phyloP scores from a whole-genome alignment of 2,888 invertebrate genomes.

The Colostygia pectinataria region DNA sequence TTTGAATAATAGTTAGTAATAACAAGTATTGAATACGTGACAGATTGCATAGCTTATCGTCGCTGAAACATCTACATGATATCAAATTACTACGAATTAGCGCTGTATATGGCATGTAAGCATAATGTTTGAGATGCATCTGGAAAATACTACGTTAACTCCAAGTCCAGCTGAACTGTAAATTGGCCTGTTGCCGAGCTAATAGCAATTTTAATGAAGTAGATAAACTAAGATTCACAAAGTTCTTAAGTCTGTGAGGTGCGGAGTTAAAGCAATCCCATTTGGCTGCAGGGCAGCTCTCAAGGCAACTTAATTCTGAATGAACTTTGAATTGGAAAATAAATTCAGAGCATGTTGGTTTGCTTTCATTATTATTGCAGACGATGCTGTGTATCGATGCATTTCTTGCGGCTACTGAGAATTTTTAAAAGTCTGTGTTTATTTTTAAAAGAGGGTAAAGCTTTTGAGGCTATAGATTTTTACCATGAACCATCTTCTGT shows the following conservation, averaged over 20 bases:
- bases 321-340: conserved; percentile 69
- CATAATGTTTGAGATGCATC: no score
- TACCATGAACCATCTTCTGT: no score
- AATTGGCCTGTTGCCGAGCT: conserved; percentile 23
- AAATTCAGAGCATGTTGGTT: conserved; percentile 59
- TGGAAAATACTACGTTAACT: background rate
- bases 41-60: no score
- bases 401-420: conserved; percentile 31
- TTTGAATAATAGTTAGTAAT: no score
- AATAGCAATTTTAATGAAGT: conserved; percentile 24
- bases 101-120: no score
- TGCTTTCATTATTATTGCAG: conserved; percentile 57
- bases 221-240: conserved; percentile 22
- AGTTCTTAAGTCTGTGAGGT: conserved; percentile 49
- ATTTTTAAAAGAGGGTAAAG: background rate
- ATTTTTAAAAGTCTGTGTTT: conserved; percentile 21
- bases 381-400: conserved; percentile 37
- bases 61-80: no score
- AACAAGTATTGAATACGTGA: no score
- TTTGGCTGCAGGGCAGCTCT: conserved; percentile 55
- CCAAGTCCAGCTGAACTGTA: conserved; percentile 8
- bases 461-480: no score
- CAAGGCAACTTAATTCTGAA: conserved; percentile 55
- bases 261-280: conserved; percentile 64
- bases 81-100: no score